These are phyloP conservation scores for Diplolepis rosae DNA, from an alignment of 2,888 invertebrate species.

Conservation along the genomic window DNA sequence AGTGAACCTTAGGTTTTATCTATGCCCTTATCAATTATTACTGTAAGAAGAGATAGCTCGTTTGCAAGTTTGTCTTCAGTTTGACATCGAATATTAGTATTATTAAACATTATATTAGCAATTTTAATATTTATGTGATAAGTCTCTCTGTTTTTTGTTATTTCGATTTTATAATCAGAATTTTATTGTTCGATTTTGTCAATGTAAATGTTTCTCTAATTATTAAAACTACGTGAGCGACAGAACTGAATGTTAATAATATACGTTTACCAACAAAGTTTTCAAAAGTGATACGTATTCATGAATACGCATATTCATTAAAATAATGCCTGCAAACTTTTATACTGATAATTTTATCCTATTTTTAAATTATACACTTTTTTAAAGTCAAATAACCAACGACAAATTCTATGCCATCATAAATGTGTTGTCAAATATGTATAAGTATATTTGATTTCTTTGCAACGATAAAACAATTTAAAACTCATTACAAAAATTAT, in stretches of 20 bases:
- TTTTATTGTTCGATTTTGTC: not conserved
- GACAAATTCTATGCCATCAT: not conserved
- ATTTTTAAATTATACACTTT: not conserved
- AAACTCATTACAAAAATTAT: slow-evolving; percentile 12
- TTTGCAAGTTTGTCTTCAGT: no score
- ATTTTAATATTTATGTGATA: no score
- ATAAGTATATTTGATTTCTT: not conserved
- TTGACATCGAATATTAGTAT: no score
- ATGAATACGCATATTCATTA: not conserved
- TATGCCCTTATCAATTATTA: no score
- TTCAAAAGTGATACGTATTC: slow-evolving; percentile 18
- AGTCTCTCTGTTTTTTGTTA: no score
- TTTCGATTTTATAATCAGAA: no score
- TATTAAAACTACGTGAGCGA: slow-evolving; percentile 1
- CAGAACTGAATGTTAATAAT: slow-evolving; percentile 21
- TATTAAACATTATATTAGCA: no score
- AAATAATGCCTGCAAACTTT: slow-evolving; percentile 39
- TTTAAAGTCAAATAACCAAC: not conserved
- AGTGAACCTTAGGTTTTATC: no score
- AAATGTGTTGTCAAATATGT: not conserved
- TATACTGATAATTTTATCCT: slow-evolving; percentile 39
- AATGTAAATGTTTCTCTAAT: not conserved
- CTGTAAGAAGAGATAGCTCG: no score
- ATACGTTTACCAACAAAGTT: not conserved
- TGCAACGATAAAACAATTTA: not conserved